Evolutionary conservation across 1,140 invertebrate species (phyloP).

Genomic region (Drosophila azteca): DNA sequence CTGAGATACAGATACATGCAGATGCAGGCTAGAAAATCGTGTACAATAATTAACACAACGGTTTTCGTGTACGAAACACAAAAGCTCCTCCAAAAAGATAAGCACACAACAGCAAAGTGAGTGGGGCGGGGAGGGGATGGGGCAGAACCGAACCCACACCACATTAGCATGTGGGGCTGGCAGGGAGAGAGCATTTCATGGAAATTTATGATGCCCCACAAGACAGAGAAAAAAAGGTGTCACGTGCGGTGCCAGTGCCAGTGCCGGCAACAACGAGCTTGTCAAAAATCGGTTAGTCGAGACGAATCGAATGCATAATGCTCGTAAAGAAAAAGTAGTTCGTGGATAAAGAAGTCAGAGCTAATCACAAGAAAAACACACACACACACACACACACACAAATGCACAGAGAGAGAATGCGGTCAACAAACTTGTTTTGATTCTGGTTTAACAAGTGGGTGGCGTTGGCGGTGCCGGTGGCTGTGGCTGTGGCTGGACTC

Average conservation of each 20-base stretch:
- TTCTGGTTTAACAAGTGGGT: conserved; percentile 43
- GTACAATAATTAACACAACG: conserved; percentile 62
- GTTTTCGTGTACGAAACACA: conserved; percentile 43
- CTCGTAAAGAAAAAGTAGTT: conserved; percentile 26
- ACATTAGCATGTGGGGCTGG: conserved; percentile 73
- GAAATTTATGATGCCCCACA: conserved; percentile 71
- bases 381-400: conserved; percentile 1
- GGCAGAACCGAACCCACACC: conserved; percentile 26
- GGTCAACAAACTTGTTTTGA: conserved; percentile 73
- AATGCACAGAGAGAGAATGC: conserved; percentile 43
- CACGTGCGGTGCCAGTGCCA: conserved; percentile 58
- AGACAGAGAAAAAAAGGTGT: conserved; percentile 58
- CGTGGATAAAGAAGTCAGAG: conserved; percentile 70
- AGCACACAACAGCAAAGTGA: conserved; percentile 5
- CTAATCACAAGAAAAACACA: conserved; percentile 44
- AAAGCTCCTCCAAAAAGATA: conserved; percentile 23
- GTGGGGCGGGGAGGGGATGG: no score
- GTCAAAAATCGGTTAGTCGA: conserved; percentile 65
- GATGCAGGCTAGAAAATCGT: conserved; percentile 39
- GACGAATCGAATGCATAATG: conserved; percentile 73
- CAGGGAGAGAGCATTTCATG: conserved; percentile 73
- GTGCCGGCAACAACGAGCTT: conserved; percentile 36
- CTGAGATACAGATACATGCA: conserved; percentile 36
- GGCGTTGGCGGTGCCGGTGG: background rate
- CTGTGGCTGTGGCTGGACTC: conserved; percentile 9